Evolutionary conservation across 2,888 invertebrate genomes (phyloP), one percentile per base, ranked within the genome.

Genomic region (Danaus chrysippus): DNA sequence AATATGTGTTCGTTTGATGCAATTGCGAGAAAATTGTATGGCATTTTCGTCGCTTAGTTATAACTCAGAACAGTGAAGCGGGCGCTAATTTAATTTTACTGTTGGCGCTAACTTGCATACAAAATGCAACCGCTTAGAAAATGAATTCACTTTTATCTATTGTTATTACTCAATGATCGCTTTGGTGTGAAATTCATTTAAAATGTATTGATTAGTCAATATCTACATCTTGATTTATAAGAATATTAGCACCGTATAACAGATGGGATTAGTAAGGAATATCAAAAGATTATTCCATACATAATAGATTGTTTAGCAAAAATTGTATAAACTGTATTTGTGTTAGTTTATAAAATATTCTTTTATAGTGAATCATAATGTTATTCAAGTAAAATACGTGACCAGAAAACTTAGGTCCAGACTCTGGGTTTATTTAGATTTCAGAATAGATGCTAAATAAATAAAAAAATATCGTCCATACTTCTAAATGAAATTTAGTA

Each of bases 301-400:
- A 82, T 67, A 77, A 73, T 59, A 72, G 72, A 83, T 81, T 81
- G 81, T 81, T 71, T 72, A 54, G 68, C 67, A 68, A 70, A 74
- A 77, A 78, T 78, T 79, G 77, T 83, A 84, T 83, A 84, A 84
- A 81, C 81, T 78, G 81, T 74, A 70, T 75, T 75, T 75, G 77
- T 75, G 73, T 75, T 72, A 76, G 76, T 81, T 76, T 80, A 80
- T 81, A 79, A 82, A 83, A 85, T 84, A 85, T 84, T 84, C 84
- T 83, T 84, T 85, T 83, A 82, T 34, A 34, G 23, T 70, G 78
- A 72, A 70, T 67, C 74, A 76, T 73, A 76, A 73, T 73, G 67
- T 72, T 73, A 73, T 75, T 81, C 81, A 80, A 76, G 76, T 71
- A 73, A 68, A 49, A 58, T 67, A 84, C 86, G 86, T 86, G 84